A percentile compares a stretch with the other conserved stretches of the same genome.
Conservation (phyloP, 2,888 invertebrate species). For the Merodon equestris region DNA sequence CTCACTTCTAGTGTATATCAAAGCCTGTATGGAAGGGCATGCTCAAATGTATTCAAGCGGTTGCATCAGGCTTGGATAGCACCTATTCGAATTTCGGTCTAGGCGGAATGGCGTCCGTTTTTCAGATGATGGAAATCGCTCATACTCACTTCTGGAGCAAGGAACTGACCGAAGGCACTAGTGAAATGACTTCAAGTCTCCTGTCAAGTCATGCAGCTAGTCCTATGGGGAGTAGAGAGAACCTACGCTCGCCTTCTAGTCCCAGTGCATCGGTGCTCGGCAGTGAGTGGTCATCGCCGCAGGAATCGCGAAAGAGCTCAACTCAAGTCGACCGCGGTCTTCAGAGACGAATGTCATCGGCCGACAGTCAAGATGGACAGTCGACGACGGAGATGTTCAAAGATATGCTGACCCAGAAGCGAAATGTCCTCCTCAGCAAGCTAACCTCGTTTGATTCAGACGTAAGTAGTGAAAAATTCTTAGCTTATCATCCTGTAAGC, state of each 20-base stretch:
- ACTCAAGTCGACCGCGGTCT: slow-evolving; percentile 74
- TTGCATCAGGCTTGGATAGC: slow-evolving; percentile 93
- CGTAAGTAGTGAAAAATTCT: slow-evolving; percentile 81
- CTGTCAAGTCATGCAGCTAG: slow-evolving; percentile 77
- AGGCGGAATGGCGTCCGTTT: slow-evolving; percentile 98
- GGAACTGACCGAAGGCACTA: slow-evolving; percentile 84
- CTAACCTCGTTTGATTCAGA: slow-evolving; percentile 94
- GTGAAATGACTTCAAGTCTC: slow-evolving; percentile 77
- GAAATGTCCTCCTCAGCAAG: slow-evolving; percentile 91
- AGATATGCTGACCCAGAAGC: slow-evolving; percentile 95
- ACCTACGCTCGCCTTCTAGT: slow-evolving; percentile 82
- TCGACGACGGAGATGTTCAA: slow-evolving; percentile 95
- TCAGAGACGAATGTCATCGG: slow-evolving; percentile 83
- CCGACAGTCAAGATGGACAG: slow-evolving; percentile 84
- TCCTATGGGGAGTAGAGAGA: slow-evolving; percentile 85
- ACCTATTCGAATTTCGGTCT: slow-evolving; percentile 95
- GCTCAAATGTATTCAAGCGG: slow-evolving; percentile 93
- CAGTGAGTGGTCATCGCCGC: slow-evolving; percentile 82
- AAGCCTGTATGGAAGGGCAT: slow-evolving; percentile 98
- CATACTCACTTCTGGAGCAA: slow-evolving; percentile 99
- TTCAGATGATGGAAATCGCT: slow-evolving; percentile 97
- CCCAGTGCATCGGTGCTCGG: slow-evolving; percentile 79
- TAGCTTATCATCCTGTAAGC: no score
- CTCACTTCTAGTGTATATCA: slow-evolving; percentile 84
- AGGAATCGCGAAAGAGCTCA: slow-evolving; percentile 80